A percentile compares a stretch with the other conserved stretches of the same genome.
phyloP scores from a whole-genome alignment of 2,797 vertebrate genomes.

The Falco columbarius region DNA sequence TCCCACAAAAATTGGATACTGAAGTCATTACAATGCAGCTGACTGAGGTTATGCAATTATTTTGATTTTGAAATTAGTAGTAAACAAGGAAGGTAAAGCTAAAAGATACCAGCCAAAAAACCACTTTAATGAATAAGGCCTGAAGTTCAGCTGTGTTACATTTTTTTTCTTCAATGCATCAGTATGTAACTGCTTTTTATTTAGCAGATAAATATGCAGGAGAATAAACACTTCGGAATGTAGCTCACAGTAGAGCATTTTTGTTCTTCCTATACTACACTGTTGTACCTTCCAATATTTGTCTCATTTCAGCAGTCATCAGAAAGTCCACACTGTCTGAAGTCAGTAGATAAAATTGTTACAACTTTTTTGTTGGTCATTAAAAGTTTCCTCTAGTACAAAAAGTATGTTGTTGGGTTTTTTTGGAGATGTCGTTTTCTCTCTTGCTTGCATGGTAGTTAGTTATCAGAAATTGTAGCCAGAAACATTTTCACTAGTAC shows the following conservation, averaged over 20 bases:
- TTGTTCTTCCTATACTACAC: background rate
- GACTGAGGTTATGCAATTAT: background rate
- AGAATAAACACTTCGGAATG: background rate
- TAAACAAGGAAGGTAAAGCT: background rate
- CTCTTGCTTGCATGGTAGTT: background rate
- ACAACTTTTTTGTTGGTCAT: background rate
- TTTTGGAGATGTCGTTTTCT: background rate
- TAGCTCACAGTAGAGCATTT: background rate
- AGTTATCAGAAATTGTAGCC: background rate
- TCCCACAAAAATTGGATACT: background rate
- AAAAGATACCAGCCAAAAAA: background rate
- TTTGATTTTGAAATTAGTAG: background rate
- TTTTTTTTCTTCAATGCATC: background rate
- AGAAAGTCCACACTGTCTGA: background rate
- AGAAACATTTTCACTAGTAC: background rate
- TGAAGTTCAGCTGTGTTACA: background rate
- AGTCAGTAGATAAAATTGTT: background rate
- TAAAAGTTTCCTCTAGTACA: background rate
- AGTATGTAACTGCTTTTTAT: background rate
- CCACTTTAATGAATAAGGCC: background rate
- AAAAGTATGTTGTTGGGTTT: background rate
- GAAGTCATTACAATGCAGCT: background rate
- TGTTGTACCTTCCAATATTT: background rate
- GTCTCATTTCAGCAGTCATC: background rate
- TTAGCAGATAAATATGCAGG: background rate